A percentile compares a stretch with the other conserved stretches of the same genome.
These are phyloP conservation scores for Canis aureus DNA, from an alignment of 2,113 vertebrate species.

Conservation along the genomic window DNA sequence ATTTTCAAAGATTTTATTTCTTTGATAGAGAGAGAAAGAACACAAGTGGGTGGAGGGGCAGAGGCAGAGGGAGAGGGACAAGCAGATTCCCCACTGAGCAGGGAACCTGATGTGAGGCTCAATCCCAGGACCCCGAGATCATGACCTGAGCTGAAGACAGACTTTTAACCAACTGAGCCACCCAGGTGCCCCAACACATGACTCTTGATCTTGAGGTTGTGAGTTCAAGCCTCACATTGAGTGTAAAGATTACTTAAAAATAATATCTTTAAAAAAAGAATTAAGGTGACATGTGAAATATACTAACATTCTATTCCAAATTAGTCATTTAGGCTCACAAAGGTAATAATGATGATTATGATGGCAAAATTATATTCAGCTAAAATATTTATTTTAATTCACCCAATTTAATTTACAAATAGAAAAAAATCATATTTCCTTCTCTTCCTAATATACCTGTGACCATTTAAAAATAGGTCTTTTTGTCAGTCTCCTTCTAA, in stretches of 20 bases:
- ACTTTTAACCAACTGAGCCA: neutral
- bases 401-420: constrained; percentile 85
- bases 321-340: constrained; percentile 84
- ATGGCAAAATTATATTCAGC: constrained; percentile 86
- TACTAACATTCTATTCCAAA: constrained; percentile 82
- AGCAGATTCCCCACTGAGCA: neutral
- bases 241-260: neutral
- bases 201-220: neutral
- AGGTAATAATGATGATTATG: constrained; percentile 86
- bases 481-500: constrained; percentile 80
- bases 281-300: constrained; percentile 79
- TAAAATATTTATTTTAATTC: constrained; percentile 84
- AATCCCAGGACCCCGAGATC: neutral
- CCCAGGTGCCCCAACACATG: neutral
- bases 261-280: constrained; percentile 47
- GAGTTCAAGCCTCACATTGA: neutral
- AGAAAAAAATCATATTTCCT: constrained; percentile 83
- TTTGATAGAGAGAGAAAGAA: too few species aligned
- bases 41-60: neutral
- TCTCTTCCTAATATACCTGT: constrained; percentile 81
- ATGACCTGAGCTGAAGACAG: neutral
- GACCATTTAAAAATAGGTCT: constrained; percentile 80
- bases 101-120: neutral
- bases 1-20: neutral
- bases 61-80: neutral